A percentile compares a stretch with the other conserved stretches of the same genome.
Evolutionary conservation across 2,888 invertebrate genomes (phyloP).

Genomic region (Hartigia nigra): DNA sequence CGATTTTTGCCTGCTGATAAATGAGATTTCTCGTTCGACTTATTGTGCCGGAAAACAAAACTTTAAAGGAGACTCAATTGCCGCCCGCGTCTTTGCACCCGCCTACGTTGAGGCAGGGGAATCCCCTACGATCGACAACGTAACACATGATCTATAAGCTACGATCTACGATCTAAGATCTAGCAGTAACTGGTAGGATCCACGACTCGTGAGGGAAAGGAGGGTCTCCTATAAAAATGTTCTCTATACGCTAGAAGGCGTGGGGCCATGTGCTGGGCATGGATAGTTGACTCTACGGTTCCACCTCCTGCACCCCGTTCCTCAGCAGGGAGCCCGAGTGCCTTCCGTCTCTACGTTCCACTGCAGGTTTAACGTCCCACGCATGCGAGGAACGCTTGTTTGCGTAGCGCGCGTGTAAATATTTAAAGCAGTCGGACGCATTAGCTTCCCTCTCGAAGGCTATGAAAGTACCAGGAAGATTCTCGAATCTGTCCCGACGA

Average conservation of each 20-base stretch:
- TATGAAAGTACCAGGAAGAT: constrained; percentile 14
- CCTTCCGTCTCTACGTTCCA: constrained; percentile 21
- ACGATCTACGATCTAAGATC: background rate
- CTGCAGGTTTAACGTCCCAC: constrained; percentile 13
- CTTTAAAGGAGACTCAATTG: background rate
- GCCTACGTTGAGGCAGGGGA: background rate
- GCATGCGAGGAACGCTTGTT: constrained; percentile 9
- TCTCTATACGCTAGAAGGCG: background rate
- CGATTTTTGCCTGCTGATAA: background rate
- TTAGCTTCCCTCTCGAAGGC: constrained; percentile 5
- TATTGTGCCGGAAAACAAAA: background rate
- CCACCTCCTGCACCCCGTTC: background rate
- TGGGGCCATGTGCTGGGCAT: background rate
- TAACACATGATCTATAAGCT: background rate
- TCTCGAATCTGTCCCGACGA: constrained; percentile 6
- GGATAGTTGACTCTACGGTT: background rate
- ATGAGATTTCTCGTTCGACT: background rate
- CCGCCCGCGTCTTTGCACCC: background rate
- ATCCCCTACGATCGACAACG: no score
- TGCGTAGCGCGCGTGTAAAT: constrained; percentile 23
- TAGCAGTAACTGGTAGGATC: background rate
- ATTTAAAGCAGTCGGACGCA: constrained; percentile 22
- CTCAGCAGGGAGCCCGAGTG: constrained; percentile 21
- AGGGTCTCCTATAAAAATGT: background rate
- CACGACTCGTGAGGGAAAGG: background rate